Conservation (phyloP, 2,888 invertebrate species). For the Yponomeuta cagnagella region DNA sequence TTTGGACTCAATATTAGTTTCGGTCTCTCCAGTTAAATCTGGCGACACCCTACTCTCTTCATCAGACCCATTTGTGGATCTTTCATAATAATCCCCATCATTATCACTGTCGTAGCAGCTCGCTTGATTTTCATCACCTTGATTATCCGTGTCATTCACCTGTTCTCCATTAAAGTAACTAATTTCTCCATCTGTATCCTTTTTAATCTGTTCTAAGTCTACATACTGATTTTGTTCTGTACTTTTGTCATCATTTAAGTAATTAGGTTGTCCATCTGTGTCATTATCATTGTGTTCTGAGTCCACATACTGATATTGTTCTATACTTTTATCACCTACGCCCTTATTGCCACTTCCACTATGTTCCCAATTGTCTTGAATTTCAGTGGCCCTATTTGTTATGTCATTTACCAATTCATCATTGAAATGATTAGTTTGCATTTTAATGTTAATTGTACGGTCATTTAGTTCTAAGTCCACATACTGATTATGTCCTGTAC, state of each 20-base stretch:
- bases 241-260: too few relatives aligned
- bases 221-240: conserved; percentile 28
- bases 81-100: conserved; percentile 22
- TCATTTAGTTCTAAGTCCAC: not conserved
- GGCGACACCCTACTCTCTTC: conserved; percentile 8
- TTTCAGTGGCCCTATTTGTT: not conserved
- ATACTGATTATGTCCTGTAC: conserved; percentile 4
- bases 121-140: not conserved
- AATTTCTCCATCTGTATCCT: conserved; percentile 18
- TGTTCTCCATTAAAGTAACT: not conserved
- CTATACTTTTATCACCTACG: too few relatives aligned
- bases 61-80: conserved; percentile 15
- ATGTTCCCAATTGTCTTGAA: too few relatives aligned
- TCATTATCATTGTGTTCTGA: too few relatives aligned
- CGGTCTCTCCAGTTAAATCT: not conserved
- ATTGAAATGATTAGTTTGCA: not conserved
- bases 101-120: not conserved
- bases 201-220: conserved; percentile 29
- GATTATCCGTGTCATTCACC: not conserved
- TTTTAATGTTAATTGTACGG: not conserved
- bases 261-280: too few relatives aligned
- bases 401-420: not conserved
- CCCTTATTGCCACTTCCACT: too few relatives aligned
- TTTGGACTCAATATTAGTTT: not conserved
- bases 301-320: not conserved